Percentiles rank a stretch among this genome's conserved stretches.
phyloP scores from a whole-genome alignment of 2,888 invertebrate genomes.

The Melinaea marsaeus region DNA sequence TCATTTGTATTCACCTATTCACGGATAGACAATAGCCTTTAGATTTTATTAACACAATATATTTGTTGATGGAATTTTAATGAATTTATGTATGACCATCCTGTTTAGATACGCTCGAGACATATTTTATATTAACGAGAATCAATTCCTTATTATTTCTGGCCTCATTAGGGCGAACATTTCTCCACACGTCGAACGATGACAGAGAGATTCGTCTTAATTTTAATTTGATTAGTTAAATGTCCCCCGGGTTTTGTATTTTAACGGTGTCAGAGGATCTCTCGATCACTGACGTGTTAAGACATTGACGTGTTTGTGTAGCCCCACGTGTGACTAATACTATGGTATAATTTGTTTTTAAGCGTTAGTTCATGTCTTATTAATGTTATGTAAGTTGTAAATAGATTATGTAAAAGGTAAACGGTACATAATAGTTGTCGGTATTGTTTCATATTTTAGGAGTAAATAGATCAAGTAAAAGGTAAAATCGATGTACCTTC shows the following conservation, averaged over 20 bases:
- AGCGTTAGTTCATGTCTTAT: too few relatives aligned
- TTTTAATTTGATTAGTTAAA: slow-evolving; percentile 57
- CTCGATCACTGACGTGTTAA: slow-evolving; percentile 15
- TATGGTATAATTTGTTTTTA: background rate
- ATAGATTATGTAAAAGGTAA: too few relatives aligned
- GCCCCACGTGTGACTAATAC: background rate
- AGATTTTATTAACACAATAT: slow-evolving; percentile 29
- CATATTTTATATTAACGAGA: too few relatives aligned
- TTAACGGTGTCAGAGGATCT: slow-evolving; percentile 25
- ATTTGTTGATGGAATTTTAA: slow-evolving; percentile 18
- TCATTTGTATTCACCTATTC: slow-evolving; percentile 29
- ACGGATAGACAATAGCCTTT: slow-evolving; percentile 24
- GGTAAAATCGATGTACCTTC: too few relatives aligned
- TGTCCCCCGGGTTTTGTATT: slow-evolving; percentile 32
- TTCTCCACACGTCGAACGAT: slow-evolving; percentile 33
- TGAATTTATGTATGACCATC: slow-evolving; percentile 4
- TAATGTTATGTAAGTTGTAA: too few relatives aligned
- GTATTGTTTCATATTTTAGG: too few relatives aligned
- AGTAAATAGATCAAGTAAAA: too few relatives aligned
- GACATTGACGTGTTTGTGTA: background rate
- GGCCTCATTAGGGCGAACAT: too few relatives aligned
- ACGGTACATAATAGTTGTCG: too few relatives aligned
- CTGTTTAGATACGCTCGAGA: background rate
- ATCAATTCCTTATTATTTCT: too few relatives aligned
- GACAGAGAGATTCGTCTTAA: slow-evolving; percentile 60